Percentiles rank a stretch among this genome's conserved stretches.
These are phyloP conservation scores for Agrochola lota DNA, from an alignment of 2,888 invertebrate genomes.

Conservation along the genomic window DNA sequence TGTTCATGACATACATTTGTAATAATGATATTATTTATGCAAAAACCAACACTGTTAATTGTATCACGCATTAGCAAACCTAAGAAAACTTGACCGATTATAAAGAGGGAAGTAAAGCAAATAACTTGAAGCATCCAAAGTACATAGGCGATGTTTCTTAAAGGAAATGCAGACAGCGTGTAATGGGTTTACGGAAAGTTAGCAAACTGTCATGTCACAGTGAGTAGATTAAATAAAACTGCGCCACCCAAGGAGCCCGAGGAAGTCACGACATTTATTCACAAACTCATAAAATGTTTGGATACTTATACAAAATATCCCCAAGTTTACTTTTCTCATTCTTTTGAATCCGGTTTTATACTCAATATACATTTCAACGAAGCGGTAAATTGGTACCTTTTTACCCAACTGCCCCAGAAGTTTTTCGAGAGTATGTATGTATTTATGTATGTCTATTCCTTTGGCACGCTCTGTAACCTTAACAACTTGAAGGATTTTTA, in stretches of 20 bases:
- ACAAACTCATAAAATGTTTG: slow-evolving; percentile 11
- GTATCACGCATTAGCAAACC: neutral
- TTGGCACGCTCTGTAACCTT: no score
- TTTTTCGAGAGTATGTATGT: no score
- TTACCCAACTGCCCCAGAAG: no score
- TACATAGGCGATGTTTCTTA: neutral
- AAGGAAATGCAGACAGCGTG: slow-evolving; percentile 27
- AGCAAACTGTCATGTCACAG: slow-evolving; percentile 42
- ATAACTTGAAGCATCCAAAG: neutral
- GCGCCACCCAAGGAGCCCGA: neutral
- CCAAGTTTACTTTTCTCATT: slow-evolving; percentile 1
- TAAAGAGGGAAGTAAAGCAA: neutral
- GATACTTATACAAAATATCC: neutral
- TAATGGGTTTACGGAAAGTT: slow-evolving; percentile 50
- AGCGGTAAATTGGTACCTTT: neutral
- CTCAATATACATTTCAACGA: slow-evolving; percentile 10
- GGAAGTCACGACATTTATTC: slow-evolving; percentile 36
- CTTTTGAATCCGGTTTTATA: neutral
- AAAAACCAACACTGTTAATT: neutral
- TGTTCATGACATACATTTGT: neutral
- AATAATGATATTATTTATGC: neutral
- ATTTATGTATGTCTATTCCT: no score
- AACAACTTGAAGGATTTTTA: no score
- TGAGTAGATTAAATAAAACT: slow-evolving; percentile 40
- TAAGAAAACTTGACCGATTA: neutral